Conservation (phyloP, 2,888 invertebrate genomes). For the Drosophila quinaria region DNA sequence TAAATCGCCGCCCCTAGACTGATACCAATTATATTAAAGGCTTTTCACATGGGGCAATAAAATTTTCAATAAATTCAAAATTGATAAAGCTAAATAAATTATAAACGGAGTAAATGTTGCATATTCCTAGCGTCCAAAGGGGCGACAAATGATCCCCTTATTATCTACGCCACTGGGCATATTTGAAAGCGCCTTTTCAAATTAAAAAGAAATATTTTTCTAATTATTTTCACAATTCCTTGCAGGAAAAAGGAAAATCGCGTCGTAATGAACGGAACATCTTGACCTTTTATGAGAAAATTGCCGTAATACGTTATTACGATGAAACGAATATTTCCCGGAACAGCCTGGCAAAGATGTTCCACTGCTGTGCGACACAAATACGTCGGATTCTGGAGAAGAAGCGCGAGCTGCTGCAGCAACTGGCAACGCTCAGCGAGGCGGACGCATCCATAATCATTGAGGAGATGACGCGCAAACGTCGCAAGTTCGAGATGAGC, state of each 20-base stretch:
- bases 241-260: conserved; percentile 62
- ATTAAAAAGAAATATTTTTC: background rate
- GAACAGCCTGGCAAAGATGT: conserved; percentile 84
- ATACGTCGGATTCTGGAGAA: conserved; percentile 83
- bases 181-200: no score
- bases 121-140: no score
- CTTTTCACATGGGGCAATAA: no score
- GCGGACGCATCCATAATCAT: conserved; percentile 82
- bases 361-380: conserved; percentile 85
- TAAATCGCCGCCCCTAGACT: no score
- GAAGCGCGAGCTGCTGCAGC: conserved; percentile 81
- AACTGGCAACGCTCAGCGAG: conserved; percentile 82
- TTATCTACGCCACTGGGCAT: no score
- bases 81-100: no score
- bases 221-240: background rate
- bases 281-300: conserved; percentile 84
- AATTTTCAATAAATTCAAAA: no score
- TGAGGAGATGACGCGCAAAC: conserved; percentile 84
- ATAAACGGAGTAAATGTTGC: no score
- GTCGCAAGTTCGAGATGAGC: conserved; percentile 84
- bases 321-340: conserved; percentile 84
- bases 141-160: no score
- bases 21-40: background rate
- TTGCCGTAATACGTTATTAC: conserved; percentile 84
- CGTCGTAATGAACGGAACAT: conserved; percentile 83